Percentiles rank a stretch among this genome's conserved stretches.
phyloP scores from a whole-genome alignment of 2,888 invertebrate genomes.

The Andrena flavipes region DNA sequence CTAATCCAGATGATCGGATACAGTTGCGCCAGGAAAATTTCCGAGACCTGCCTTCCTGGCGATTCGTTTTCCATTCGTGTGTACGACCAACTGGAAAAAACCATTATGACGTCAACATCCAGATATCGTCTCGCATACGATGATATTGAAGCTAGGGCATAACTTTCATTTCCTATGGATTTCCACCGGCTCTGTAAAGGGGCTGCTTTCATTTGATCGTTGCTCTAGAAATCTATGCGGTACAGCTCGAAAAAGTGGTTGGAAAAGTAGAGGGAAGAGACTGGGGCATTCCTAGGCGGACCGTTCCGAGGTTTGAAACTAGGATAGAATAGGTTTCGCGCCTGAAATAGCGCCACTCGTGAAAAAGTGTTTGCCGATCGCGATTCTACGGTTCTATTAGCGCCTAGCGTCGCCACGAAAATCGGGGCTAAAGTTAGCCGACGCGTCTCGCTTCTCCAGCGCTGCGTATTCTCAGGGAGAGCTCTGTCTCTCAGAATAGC shows the following conservation, averaged over 20 bases:
- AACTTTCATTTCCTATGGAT: constrained; percentile 8
- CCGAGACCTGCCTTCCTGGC: constrained; percentile 44
- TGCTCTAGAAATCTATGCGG: neutral
- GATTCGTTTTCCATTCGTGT: constrained; percentile 47
- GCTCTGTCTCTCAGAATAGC: constrained; percentile 62
- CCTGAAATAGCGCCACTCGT: constrained; percentile 40
- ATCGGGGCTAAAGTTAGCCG: constrained; percentile 79
- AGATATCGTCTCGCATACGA: neutral
- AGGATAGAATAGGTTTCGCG: constrained; percentile 24
- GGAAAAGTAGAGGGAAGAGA: neutral
- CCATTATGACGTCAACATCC: constrained; percentile 26
- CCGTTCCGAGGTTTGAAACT: constrained; percentile 10
- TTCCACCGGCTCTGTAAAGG: neutral
- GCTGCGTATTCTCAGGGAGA: constrained; percentile 81
- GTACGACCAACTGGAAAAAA: constrained; percentile 48
- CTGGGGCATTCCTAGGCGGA: neutral
- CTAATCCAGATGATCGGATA: constrained; percentile 68
- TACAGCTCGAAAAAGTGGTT: neutral
- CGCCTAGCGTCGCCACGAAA: constrained; percentile 47
- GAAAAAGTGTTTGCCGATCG: constrained; percentile 41
- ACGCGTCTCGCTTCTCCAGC: constrained; percentile 81
- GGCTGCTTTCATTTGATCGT: neutral
- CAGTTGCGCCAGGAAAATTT: constrained; percentile 51
- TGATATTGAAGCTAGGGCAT: constrained; percentile 5
- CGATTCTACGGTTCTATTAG: constrained; percentile 49